Evolutionary conservation across 2,797 vertebrate species (phyloP).

Genomic region (Vireo griseus): DNA sequence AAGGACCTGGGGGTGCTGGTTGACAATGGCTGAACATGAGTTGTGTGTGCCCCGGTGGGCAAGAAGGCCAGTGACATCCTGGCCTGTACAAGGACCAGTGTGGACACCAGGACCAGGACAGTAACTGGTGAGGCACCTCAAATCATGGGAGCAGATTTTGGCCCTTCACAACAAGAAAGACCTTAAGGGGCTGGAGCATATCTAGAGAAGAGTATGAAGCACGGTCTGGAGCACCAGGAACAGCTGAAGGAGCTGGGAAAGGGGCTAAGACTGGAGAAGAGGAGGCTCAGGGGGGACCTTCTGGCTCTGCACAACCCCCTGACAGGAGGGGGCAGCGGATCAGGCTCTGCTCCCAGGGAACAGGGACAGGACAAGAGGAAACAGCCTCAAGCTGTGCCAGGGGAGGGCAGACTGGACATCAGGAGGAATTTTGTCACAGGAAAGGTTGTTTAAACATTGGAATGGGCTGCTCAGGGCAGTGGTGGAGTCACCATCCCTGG

Average conservation of each 20-base stretch:
- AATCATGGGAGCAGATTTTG: not conserved
- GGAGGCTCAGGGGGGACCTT: not conserved
- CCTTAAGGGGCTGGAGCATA: not conserved
- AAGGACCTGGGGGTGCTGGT: too few relatives aligned
- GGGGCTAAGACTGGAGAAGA: not conserved
- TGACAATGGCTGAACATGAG: not conserved
- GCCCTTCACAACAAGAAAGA: not conserved
- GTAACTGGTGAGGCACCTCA: not conserved
- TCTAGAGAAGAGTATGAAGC: not conserved
- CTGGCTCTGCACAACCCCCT: not conserved
- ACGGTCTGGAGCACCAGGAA: not conserved
- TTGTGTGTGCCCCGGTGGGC: not conserved
- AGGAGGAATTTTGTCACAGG: not conserved
- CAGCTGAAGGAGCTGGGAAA: not conserved
- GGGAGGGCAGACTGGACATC: not conserved
- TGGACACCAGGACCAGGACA: not conserved
- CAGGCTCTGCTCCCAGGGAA: not conserved
- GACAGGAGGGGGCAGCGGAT: rapidly evolving
- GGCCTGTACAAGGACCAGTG: not conserved
- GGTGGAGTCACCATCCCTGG: not conserved
- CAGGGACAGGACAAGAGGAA: not conserved
- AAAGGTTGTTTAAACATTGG: not conserved
- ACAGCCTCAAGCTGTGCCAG: not conserved
- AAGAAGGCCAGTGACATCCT: not conserved
- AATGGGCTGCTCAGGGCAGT: not conserved